phyloP scores from a whole-genome alignment of 2,888 invertebrate species.

The Penaeus monodon region DNA sequence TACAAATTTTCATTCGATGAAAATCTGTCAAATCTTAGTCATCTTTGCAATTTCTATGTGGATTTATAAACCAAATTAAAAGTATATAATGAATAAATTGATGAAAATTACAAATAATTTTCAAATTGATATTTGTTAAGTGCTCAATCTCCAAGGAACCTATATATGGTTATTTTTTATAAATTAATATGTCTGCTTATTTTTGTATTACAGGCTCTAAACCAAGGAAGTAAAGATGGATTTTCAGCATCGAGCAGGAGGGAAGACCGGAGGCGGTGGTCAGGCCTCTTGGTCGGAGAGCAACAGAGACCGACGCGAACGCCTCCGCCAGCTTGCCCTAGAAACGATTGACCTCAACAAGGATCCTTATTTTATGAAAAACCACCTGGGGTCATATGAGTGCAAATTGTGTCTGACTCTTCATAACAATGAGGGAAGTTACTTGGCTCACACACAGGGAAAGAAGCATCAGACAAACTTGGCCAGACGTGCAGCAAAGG shows the following conservation, averaged over 20 bases:
- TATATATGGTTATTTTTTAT: too few species aligned
- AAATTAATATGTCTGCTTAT: too few species aligned
- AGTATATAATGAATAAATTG: too few species aligned
- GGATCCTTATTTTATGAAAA: conserved; percentile 99
- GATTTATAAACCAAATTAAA: too few species aligned
- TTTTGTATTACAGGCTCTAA: too few species aligned
- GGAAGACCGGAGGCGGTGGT: conserved; percentile 99
- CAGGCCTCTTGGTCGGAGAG: conserved; percentile 99
- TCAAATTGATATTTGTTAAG: too few species aligned
- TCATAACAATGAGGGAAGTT: conserved; percentile 99
- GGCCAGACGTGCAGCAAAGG: conserved; percentile 96
- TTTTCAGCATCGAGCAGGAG: conserved; percentile 98
- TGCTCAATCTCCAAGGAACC: too few species aligned
- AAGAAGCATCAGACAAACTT: conserved; percentile 99
- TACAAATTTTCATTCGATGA: too few species aligned
- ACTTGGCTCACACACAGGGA: conserved; percentile 98
- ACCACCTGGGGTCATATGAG: conserved; percentile 98
- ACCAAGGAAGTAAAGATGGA: conserved; percentile 79
- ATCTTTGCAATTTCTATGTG: too few species aligned
- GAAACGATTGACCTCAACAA: conserved; percentile 99
- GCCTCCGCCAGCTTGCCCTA: conserved; percentile 93
- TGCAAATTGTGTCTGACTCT: conserved; percentile 98
- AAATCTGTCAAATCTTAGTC: too few species aligned
- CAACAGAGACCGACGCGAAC: conserved; percentile 94
- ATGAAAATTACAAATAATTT: too few species aligned